Base-by-base conservation (phyloP, 1,140 invertebrate species). In the Cardiocondyla obscurior region DNA sequence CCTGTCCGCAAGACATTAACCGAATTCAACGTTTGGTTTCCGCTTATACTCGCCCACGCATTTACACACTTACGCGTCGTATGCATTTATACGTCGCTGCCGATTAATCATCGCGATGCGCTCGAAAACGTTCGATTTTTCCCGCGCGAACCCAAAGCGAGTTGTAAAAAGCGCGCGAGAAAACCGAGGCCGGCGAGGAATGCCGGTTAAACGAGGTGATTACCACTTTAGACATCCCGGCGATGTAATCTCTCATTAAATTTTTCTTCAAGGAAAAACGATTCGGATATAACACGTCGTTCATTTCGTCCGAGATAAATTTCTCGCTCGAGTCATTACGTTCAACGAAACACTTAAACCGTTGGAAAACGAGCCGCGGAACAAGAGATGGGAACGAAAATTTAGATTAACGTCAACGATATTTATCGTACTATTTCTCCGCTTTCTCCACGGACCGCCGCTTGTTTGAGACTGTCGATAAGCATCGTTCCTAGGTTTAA, bases 1-100 rank as follows among this genome's bases (percentile, higher is more conserved):
- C 86, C 88, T 92, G 90, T 93, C 92, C 90, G 87, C 90, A 88
- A 82, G 85, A 91, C 90, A 93, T 93, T 93, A 93, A 91, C 89
- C 85, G 88, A 93, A 92, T 89, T 92, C 90, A 91, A 91, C 89
- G 86, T 93, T 93, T 90, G 90, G 90, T 90, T 91, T 92, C 86
- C 90, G 90, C 90, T 92, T 91, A 92, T 90, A 87, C 81, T 64
- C 79, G 67, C 67, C 69, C 65, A 69, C 86, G 84, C 82, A 72
- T 81, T 65, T 76, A 65, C 19, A 42, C 58, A 16, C 77, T 85
- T 85, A 86, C 51, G 84, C 84, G 76, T 55, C 67, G 44, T n/a
- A 3, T 8, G 5, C 33, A 39, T 12, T 60, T 73, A 33, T 30
- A 22, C 14, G 19, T 62, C 46, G 28, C 0, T 14, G 4, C 12